Evolutionary conservation across 2,888 invertebrate genomes (phyloP), one percentile per base, ranked within the genome.

Genomic region (Sturmia bella): DNA sequence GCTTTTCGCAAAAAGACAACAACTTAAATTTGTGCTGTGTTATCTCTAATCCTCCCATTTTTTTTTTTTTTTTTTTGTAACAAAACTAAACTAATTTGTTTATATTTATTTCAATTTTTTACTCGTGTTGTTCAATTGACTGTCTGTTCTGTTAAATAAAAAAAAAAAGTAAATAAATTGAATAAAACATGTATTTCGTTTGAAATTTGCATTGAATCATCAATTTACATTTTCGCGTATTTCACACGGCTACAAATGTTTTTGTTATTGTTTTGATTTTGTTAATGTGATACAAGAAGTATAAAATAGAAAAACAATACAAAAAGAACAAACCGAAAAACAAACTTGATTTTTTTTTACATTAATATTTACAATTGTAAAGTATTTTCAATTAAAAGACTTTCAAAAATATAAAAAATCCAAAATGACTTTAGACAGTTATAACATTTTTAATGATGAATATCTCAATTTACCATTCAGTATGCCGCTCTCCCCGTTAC

Each of bases 401-500:
- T 27, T 39, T 19, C n/a, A 63, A 57, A 11, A 48, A 32, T 50
- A 63, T 39, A 57, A 54, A 27, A 27, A 27, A 75, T 37, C 57
- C 76, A 88, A 84, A 66, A 90, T 90, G 90, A 90, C 90, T 87
- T 87, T 90, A 86, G 90, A 90, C 83, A 90, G 83, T 85, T 90
- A 88, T 70, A 88, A 85, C 63, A 86, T 90, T 69, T 90, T 89
- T 81, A 87, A 85, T 63, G 90, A 90, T 83, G 90, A 90, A 66
- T 90, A 89, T 84, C 84, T 87, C 69, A 87, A 85, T 85, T 74
- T 90, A 82, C 86, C 87, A 48, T 90, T 90, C 66, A 90, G 86
- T 77, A 89, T 89, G 87, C 90, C 89, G 83, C 85, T 90, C 56
- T 90, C 91, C 81, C 90, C 91, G 41, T 87, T 90, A 84, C 90